Evolutionary conservation across 2,888 invertebrate genomes (phyloP).

Genomic region (Pachymerium ferrugineum): DNA sequence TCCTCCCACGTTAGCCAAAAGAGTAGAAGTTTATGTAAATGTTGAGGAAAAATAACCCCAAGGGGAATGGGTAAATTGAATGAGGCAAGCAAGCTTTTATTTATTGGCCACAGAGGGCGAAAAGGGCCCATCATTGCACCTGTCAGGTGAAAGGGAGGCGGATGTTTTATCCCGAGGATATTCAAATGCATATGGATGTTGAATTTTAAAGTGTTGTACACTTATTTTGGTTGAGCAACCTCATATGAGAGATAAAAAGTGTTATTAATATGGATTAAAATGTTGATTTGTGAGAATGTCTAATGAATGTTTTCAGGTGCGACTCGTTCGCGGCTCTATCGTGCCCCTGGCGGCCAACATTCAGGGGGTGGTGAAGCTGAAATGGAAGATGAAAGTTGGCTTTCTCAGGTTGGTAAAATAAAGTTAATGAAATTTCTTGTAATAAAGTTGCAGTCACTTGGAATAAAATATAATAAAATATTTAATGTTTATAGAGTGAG

Average conservation of each 20-base stretch:
- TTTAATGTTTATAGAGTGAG: too few species aligned
- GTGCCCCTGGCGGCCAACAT: not conserved
- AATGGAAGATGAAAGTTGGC: slow-evolving; percentile 76
- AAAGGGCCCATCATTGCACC: not conserved
- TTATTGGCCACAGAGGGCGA: slow-evolving; percentile 18
- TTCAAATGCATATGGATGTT: not conserved
- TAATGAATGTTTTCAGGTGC: slow-evolving; percentile 28
- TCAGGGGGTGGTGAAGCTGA: slow-evolving; percentile 43
- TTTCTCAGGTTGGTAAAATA: slow-evolving; percentile 58
- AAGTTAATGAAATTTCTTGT: not conserved
- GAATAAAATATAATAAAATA: too few species aligned
- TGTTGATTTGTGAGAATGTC: slow-evolving; percentile 26
- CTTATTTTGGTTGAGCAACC: not conserved
- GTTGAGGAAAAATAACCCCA: not conserved
- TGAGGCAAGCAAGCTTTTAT: not conserved
- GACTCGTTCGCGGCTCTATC: not conserved
- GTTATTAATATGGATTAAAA: not conserved
- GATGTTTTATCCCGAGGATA: not conserved
- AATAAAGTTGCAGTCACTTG: too few species aligned
- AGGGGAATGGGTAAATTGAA: not conserved
- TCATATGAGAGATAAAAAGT: not conserved
- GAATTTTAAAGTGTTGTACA: not conserved
- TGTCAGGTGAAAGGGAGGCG: not conserved
- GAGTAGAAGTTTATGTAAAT: not conserved
- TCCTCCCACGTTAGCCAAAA: too few species aligned